These are phyloP conservation scores for Gambelia wislizenii DNA, from an alignment of 2,797 vertebrate genomes.

Conservation along the genomic window DNA sequence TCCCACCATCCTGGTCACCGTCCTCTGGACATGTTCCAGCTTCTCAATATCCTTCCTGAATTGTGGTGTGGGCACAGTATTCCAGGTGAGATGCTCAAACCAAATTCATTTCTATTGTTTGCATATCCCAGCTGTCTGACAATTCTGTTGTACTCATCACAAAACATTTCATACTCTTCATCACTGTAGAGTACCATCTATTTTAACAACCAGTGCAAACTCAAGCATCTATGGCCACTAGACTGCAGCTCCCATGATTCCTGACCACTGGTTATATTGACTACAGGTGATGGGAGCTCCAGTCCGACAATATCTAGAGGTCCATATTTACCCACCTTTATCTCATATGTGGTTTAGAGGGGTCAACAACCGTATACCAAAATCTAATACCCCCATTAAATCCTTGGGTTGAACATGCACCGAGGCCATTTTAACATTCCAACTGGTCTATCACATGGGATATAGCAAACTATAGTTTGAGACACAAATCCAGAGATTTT, in stretches of 20 bases:
- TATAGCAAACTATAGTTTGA: background rate
- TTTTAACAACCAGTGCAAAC: background rate
- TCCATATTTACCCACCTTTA: background rate
- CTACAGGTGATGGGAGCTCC: background rate
- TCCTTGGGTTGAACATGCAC: too few species aligned
- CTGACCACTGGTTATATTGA: background rate
- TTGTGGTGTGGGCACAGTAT: too few species aligned
- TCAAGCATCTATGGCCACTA: too few species aligned
- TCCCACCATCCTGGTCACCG: too few species aligned
- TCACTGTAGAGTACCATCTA: background rate
- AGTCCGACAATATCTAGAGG: background rate
- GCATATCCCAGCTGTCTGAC: background rate
- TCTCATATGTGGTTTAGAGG: background rate
- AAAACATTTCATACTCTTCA: constrained; percentile 5
- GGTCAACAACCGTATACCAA: background rate
- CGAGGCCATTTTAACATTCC: too few species aligned
- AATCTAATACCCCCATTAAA: background rate
- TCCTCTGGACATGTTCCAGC: too few species aligned
- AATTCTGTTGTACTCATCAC: background rate
- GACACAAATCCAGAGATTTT: background rate
- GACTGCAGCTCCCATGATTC: background rate
- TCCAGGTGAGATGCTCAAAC: background rate
- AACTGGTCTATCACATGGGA: background rate
- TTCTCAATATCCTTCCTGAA: too few species aligned
- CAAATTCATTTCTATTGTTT: background rate